These are phyloP conservation scores for Lepidocyrtoides sp. DNA, from an alignment of 2,888 invertebrate genomes.

Conservation along the genomic window DNA sequence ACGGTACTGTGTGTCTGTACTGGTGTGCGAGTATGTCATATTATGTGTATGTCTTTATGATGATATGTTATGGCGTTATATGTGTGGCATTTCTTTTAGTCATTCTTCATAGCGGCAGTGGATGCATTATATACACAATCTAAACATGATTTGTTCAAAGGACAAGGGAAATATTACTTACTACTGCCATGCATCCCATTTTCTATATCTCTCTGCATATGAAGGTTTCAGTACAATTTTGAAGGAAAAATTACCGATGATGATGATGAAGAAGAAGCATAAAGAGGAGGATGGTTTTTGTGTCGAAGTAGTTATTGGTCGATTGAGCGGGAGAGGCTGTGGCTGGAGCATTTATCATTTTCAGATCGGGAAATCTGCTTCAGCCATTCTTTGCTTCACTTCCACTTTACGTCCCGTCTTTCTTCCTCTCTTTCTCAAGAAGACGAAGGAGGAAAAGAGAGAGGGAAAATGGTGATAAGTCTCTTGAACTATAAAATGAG, in stretches of 20 bases:
- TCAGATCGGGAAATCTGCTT: constrained; percentile 83
- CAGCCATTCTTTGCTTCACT: constrained; percentile 79
- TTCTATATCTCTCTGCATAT: background rate
- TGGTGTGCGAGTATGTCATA: background rate
- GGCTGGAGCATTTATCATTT: constrained; percentile 82
- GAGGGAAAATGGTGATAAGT: constrained; percentile 74
- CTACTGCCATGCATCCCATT: constrained; percentile 2
- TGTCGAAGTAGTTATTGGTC: constrained; percentile 81
- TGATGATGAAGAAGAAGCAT: constrained; percentile 29
- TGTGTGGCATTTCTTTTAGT: constrained; percentile 11
- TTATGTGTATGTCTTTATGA: constrained; percentile 40
- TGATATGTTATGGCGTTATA: constrained; percentile 14
- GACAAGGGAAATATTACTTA: constrained; percentile 67
- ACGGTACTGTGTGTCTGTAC: background rate
- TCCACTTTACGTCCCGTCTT: constrained; percentile 69
- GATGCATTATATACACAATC: constrained; percentile 45
- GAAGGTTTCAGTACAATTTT: background rate
- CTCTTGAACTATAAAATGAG: constrained; percentile 77
- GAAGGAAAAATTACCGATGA: background rate
- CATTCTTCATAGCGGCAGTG: background rate
- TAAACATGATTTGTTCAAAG: constrained; percentile 72
- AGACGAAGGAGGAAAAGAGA: constrained; percentile 43
- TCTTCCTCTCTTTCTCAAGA: constrained; percentile 15
- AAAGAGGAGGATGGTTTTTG: constrained; percentile 57
- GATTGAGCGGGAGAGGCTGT: constrained; percentile 79